Conservation (phyloP, 2,113 vertebrate species). For the Rhipidura dahli region DNA sequence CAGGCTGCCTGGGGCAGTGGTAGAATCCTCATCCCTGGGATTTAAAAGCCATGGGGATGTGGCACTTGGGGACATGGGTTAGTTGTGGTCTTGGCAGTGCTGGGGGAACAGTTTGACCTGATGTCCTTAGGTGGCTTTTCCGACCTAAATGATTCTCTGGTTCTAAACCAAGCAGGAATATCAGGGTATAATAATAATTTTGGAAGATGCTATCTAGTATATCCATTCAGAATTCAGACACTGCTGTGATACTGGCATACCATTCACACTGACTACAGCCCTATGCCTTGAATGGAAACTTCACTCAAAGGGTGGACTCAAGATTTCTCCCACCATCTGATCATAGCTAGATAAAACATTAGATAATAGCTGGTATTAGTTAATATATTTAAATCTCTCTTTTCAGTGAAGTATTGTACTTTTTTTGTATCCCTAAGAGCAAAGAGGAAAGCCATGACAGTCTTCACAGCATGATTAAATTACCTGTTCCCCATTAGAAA, state of each 20-base stretch:
- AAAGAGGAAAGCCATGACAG: background rate
- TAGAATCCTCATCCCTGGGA: background rate
- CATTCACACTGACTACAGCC: background rate
- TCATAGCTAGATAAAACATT: background rate
- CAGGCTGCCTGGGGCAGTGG: background rate
- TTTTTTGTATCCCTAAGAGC: background rate
- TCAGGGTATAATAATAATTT: background rate
- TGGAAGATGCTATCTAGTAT: background rate
- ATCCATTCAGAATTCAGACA: background rate
- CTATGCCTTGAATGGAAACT: background rate
- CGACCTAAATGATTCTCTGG: background rate
- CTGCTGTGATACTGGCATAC: background rate
- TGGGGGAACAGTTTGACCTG: background rate
- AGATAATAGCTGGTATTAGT: background rate
- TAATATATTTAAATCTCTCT: conserved; percentile 18
- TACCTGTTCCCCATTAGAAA: background rate
- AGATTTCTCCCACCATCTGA: background rate
- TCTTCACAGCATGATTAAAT: background rate
- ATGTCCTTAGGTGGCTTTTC: background rate
- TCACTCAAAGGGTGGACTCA: background rate
- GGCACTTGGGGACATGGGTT: background rate
- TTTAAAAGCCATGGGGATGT: background rate
- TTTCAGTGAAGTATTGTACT: conserved; percentile 6
- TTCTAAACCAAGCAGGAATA: background rate
- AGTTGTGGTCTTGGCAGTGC: background rate